Evolutionary conservation across 1,140 invertebrate species (phyloP).

Genomic region (Pseudachorutes palmiensis): DNA sequence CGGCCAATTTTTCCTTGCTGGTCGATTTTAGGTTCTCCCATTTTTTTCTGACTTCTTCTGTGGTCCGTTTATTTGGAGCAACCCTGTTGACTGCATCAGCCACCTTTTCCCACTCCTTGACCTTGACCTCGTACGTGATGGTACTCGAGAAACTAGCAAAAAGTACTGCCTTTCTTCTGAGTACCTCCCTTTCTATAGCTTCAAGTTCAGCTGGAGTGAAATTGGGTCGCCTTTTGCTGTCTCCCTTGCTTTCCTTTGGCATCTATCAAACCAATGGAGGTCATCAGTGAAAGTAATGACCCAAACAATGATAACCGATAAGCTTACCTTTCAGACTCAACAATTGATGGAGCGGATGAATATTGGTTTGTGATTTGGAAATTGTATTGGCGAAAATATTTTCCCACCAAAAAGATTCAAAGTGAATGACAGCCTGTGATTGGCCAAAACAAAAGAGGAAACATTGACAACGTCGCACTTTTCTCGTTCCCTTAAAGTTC

Average conservation of each 20-base stretch:
- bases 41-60: neutral
- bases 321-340: too few species aligned
- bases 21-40: neutral
- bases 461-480: slow-evolving; percentile 47
- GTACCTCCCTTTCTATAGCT: neutral
- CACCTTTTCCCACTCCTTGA: neutral
- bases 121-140: neutral
- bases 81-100: neutral
- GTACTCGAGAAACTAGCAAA: neutral
- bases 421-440: too few species aligned
- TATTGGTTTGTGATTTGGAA: too few species aligned
- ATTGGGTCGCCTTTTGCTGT: neutral
- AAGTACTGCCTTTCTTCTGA: neutral
- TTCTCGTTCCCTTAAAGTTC: neutral
- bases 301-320: too few species aligned
- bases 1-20: neutral
- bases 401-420: too few species aligned
- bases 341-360: too few species aligned
- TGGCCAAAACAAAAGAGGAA: too few species aligned
- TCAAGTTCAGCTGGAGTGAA: neutral
- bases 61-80: neutral
- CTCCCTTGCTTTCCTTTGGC: too few species aligned
- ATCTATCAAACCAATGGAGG: too few species aligned
- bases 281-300: too few species aligned
- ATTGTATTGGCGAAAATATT: too few species aligned